These are phyloP conservation scores for Lathronympha strigana DNA, from an alignment of 2,888 invertebrate species.

Conservation along the genomic window DNA sequence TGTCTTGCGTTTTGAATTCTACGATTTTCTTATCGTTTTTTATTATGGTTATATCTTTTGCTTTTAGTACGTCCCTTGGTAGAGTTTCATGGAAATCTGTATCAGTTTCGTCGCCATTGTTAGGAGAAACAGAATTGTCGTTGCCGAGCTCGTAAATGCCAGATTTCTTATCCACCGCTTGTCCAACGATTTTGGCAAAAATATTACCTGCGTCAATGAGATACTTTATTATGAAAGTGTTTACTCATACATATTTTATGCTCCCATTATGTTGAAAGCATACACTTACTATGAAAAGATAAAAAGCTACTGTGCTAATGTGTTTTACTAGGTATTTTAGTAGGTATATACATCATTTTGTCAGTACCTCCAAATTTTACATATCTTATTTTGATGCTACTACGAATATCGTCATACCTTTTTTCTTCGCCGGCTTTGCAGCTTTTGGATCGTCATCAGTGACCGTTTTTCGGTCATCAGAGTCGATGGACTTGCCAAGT, in stretches of 20 bases:
- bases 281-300: too few species aligned
- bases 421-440: slow-evolving; percentile 61
- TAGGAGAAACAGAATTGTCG: slow-evolving; percentile 62
- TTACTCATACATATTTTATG: too few species aligned
- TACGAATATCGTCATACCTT: slow-evolving; percentile 54
- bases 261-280: too few species aligned
- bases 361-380: too few species aligned
- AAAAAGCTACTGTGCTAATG: too few species aligned
- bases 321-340: too few species aligned
- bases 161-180: slow-evolving; percentile 84
- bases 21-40: slow-evolving; percentile 59
- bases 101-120: slow-evolving; percentile 86
- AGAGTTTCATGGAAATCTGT: slow-evolving; percentile 89
- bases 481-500: slow-evolving; percentile 83
- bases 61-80: slow-evolving; percentile 85
- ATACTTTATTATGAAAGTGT: too few species aligned
- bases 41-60: slow-evolving; percentile 73
- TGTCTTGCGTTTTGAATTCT: slow-evolving; percentile 60
- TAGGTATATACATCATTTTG: too few species aligned
- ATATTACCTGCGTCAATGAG: slow-evolving; percentile 71
- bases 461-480: slow-evolving; percentile 70
- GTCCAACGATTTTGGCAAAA: slow-evolving; percentile 84
- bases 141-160: slow-evolving; percentile 67
- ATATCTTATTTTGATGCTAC: slow-evolving; percentile 15
- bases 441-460: slow-evolving; percentile 61